These are phyloP conservation scores for Laticauda colubrina DNA, from an alignment of 2,113 vertebrate genomes.

Conservation along the genomic window DNA sequence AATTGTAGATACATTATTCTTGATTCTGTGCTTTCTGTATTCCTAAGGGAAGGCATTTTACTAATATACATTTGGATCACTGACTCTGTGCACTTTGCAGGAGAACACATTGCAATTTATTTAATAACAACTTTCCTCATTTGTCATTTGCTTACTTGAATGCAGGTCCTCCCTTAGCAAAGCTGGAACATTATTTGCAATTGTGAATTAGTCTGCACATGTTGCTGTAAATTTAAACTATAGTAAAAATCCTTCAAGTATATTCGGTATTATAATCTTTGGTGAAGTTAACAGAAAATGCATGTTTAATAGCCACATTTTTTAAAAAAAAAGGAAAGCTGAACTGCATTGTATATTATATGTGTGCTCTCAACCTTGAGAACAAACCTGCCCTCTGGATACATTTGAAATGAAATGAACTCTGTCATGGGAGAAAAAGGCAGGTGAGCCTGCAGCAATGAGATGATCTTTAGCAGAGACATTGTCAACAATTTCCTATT, in stretches of 20 bases:
- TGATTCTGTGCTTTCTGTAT: background rate
- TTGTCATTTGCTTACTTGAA: background rate
- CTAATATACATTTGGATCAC: background rate
- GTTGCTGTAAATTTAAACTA: background rate
- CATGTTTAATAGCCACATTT: conserved; percentile 27
- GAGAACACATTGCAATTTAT: background rate
- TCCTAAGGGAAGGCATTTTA: background rate
- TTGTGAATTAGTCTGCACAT: background rate
- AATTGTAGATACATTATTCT: background rate
- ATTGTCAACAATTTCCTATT: conserved; percentile 55
- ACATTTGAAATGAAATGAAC: conserved; percentile 76
- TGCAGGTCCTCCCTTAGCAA: conserved; percentile 11
- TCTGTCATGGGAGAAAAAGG: conserved; percentile 61
- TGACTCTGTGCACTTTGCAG: background rate
- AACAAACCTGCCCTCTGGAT: conserved; percentile 57
- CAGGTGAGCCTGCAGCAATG: conserved; percentile 35
- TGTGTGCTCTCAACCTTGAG: conserved; percentile 42
- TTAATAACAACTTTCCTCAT: background rate
- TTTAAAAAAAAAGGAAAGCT: conserved; percentile 9
- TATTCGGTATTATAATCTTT: conserved; percentile 1
- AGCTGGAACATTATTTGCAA: background rate
- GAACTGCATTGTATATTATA: conserved; percentile 37
- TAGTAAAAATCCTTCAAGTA: conserved; percentile 12
- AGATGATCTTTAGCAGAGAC: conserved; percentile 47
- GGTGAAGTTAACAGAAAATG: conserved; percentile 15